phyloP scores from a whole-genome alignment of 2,888 invertebrate species.

The Mechanitis mazaeus region DNA sequence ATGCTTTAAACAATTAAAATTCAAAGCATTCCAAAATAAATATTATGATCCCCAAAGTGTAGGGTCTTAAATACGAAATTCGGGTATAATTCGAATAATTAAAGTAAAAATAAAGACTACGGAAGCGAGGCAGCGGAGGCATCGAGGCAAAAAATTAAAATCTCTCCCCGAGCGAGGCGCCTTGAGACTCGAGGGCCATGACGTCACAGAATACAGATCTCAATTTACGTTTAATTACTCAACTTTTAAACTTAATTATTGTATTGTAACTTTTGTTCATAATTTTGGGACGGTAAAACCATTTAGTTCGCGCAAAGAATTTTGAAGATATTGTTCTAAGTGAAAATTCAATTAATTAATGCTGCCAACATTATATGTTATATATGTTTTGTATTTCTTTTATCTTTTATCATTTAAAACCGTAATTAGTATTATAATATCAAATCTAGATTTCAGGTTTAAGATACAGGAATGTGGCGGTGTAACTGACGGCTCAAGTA shows the following conservation, averaged over 20 bases:
- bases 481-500: neutral
- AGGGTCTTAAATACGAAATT: constrained; percentile 41
- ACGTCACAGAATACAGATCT: neutral
- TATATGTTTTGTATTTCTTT: too few species aligned
- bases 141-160: constrained; percentile 70
- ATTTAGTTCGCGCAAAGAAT: too few species aligned
- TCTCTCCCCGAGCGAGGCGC: constrained; percentile 33
- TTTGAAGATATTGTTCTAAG: too few species aligned
- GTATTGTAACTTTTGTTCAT: neutral
- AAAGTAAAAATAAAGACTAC: constrained; percentile 54
- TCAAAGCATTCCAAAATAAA: constrained; percentile 22
- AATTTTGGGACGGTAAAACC: too few species aligned
- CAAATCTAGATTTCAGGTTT: too few species aligned
- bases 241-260: neutral
- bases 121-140: constrained; percentile 40
- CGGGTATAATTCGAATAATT: constrained; percentile 53
- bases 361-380: too few species aligned
- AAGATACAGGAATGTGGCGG: too few species aligned
- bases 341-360: too few species aligned
- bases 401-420: too few species aligned
- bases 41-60: constrained; percentile 21
- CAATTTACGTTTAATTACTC: constrained; percentile 3
- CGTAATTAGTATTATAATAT: too few species aligned
- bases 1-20: constrained; percentile 7
- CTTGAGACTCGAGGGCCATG: constrained; percentile 4